Conservation (phyloP, 2,113 vertebrate genomes). For the Fregetta grallaria region DNA sequence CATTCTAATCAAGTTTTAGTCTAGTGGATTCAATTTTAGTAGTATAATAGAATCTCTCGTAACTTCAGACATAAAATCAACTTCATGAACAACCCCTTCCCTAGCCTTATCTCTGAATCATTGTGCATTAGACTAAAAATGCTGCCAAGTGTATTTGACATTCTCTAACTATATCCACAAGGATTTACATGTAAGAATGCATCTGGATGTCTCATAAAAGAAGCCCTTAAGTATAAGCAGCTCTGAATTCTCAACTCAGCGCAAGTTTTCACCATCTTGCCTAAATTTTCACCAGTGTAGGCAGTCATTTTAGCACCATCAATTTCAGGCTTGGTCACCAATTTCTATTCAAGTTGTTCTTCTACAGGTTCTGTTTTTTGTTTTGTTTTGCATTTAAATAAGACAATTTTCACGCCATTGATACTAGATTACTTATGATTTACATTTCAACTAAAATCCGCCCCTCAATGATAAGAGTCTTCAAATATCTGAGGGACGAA, state of each 20-base stretch:
- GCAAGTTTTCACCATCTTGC: not conserved
- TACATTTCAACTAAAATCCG: not conserved
- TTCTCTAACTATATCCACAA: not conserved
- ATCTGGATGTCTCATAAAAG: not conserved
- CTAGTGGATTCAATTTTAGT: not conserved
- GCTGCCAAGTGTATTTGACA: not conserved
- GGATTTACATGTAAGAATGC: not conserved
- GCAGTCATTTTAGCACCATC: not conserved
- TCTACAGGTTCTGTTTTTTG: not conserved
- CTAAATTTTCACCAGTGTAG: not conserved
- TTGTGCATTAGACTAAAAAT: not conserved
- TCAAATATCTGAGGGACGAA: not conserved
- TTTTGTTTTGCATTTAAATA: not conserved
- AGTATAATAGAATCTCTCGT: not conserved
- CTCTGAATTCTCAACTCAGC: not conserved
- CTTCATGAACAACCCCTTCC: not conserved
- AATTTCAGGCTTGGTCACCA: not conserved
- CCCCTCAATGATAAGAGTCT: not conserved
- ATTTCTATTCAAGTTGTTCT: not conserved
- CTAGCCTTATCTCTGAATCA: not conserved
- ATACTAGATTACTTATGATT: not conserved
- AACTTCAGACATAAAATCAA: not conserved
- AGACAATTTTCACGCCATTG: not conserved
- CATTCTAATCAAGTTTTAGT: not conserved
- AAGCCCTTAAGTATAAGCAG: not conserved